Percentiles rank a stretch among this genome's conserved stretches.
These are phyloP conservation scores for Pinctada fucata DNA, from an alignment of 2,888 invertebrate genomes.

Conservation along the genomic window DNA sequence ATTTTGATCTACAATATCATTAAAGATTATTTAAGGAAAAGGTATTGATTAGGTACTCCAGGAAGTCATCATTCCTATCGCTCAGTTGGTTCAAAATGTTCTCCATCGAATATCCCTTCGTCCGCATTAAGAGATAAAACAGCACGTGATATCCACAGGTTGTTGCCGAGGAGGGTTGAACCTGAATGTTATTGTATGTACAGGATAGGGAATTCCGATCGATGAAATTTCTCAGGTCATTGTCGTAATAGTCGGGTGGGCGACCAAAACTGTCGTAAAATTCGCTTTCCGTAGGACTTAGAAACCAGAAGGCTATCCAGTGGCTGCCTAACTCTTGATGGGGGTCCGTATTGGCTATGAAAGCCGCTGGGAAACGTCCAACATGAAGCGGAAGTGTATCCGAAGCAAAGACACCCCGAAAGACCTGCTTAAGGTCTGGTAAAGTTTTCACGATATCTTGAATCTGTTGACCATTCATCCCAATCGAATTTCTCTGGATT, in stretches of 20 bases:
- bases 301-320: slow-evolving; percentile 25
- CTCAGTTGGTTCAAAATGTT: not conserved
- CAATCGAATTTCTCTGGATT: slow-evolving; percentile 22
- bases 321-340: slow-evolving; percentile 15
- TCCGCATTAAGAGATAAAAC: slow-evolving; percentile 17
- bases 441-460: not conserved
- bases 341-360: slow-evolving; percentile 29
- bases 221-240: slow-evolving; percentile 10
- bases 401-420: slow-evolving; percentile 17
- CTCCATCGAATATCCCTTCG: slow-evolving; percentile 5
- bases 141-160: slow-evolving; percentile 25
- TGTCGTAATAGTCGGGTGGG: slow-evolving; percentile 20
- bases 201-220: slow-evolving; percentile 12
- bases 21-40: too few species aligned
- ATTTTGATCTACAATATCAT: too few species aligned
- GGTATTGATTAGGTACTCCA: too few species aligned
- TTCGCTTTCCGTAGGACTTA: slow-evolving; percentile 6
- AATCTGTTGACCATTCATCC: not conserved
- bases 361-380: slow-evolving; percentile 6
- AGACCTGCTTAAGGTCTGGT: slow-evolving; percentile 2
- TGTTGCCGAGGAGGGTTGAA: not conserved
- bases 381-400: slow-evolving; percentile 10
- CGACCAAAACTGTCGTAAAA: slow-evolving; percentile 26
- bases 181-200: slow-evolving; percentile 3
- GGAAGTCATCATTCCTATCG: too few species aligned